A percentile compares a stretch with the other conserved stretches of the same genome.
These are phyloP conservation scores for Periophthalmodon schlosseri DNA, from an alignment of 2,113 vertebrate genomes.

Conservation along the genomic window DNA sequence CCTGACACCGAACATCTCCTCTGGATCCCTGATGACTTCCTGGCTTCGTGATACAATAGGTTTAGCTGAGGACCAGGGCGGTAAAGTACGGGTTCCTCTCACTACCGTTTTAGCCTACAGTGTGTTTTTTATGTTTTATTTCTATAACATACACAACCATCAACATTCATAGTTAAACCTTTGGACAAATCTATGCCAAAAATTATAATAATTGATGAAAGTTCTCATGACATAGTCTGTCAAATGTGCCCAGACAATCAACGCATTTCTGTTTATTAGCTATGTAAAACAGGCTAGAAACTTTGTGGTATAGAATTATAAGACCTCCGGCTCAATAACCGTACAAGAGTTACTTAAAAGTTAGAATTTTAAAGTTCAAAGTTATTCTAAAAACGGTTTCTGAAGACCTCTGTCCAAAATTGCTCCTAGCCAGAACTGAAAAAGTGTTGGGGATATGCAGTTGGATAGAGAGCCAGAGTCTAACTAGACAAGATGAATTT, in stretches of 20 bases:
- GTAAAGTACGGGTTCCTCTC: slow-evolving; percentile 48
- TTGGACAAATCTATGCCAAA: too few species aligned
- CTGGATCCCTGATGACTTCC: slow-evolving; percentile 65
- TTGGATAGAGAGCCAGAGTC: not conserved
- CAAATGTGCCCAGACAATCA: not conserved
- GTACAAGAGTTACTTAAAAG: too few species aligned
- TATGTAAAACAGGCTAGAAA: not conserved
- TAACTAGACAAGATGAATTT: slow-evolving; percentile 7
- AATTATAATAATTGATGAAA: too few species aligned
- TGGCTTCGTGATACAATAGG: slow-evolving; percentile 66
- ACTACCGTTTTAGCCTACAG: slow-evolving; percentile 22
- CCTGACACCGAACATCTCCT: slow-evolving; percentile 66
- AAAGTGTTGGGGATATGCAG: not conserved
- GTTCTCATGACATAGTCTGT: too few species aligned
- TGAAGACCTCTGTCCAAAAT: not conserved
- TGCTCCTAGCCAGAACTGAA: not conserved
- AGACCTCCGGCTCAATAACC: not conserved
- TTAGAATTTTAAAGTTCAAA: too few species aligned
- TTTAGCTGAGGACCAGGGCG: slow-evolving; percentile 44
- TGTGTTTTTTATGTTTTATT: slow-evolving; percentile 30
- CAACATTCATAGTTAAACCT: too few species aligned
- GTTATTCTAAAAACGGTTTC: not conserved
- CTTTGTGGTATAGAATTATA: not conserved
- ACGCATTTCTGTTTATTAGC: not conserved
- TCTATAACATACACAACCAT: slow-evolving; percentile 30